A percentile compares a stretch with the other conserved stretches of the same genome.
Conservation (phyloP, 2,113 vertebrate genomes). For the Rhea pennata region DNA sequence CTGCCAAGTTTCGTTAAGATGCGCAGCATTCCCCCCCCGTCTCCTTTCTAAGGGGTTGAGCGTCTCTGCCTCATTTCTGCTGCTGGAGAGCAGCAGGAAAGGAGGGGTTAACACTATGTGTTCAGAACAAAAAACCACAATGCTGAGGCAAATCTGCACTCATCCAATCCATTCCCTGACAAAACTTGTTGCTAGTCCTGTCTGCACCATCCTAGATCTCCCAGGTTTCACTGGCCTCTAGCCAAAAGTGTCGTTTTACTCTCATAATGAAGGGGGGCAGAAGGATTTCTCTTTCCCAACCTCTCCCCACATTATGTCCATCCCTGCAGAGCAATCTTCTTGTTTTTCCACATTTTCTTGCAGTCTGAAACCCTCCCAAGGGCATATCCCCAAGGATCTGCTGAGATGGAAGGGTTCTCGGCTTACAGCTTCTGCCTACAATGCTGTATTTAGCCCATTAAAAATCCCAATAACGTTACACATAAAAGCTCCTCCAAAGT, state of each 20-base stretch:
- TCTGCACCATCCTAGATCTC: slow-evolving; percentile 72
- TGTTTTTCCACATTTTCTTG: slow-evolving; percentile 83
- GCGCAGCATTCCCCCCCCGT: not conserved
- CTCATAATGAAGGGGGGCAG: slow-evolving; percentile 72
- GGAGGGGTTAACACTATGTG: slow-evolving; percentile 50
- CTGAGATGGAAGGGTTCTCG: slow-evolving; percentile 63
- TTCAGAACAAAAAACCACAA: slow-evolving; percentile 51
- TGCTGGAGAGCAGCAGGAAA: slow-evolving; percentile 17
- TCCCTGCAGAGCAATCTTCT: slow-evolving; percentile 70
- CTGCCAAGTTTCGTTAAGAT: slow-evolving; percentile 54
- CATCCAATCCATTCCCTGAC: slow-evolving; percentile 69
- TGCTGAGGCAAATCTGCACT: slow-evolving; percentile 11
- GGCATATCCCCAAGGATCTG: slow-evolving; percentile 73
- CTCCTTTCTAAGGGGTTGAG: not conserved
- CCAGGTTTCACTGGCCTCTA: slow-evolving; percentile 70
- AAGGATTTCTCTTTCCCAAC: slow-evolving; percentile 74
- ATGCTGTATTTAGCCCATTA: slow-evolving; percentile 60
- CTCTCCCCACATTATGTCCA: slow-evolving; percentile 72
- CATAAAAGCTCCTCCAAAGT: slow-evolving; percentile 63
- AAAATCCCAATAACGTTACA: slow-evolving; percentile 62
- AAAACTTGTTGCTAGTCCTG: slow-evolving; percentile 74
- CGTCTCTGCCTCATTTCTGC: not conserved
- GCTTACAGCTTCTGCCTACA: slow-evolving; percentile 57
- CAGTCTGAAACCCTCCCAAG: slow-evolving; percentile 67
- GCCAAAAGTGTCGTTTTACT: slow-evolving; percentile 79